Percentiles rank a stretch among this genome's conserved stretches.
Conservation (phyloP, 2,888 invertebrate species). For the Cantharis lateralis region DNA sequence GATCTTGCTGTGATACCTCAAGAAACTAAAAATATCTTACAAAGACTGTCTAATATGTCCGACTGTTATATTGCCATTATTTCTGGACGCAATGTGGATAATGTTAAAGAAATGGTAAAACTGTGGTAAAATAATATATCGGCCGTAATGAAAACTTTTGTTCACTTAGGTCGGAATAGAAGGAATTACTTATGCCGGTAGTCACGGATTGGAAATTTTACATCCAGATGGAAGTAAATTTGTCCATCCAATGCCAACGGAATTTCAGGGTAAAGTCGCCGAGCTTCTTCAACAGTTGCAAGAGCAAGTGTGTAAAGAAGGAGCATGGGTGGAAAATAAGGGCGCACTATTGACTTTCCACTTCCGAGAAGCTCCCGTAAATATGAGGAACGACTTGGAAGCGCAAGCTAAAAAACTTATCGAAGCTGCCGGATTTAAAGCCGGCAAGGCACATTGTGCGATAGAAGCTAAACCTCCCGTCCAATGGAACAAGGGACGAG, state of each 20-base stretch:
- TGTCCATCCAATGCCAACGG: constrained; percentile 88
- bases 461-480: constrained; percentile 91
- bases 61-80: constrained; percentile 88
- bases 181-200: constrained; percentile 88
- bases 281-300: constrained; percentile 78
- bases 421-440: constrained; percentile 75
- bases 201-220: constrained; percentile 85
- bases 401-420: constrained; percentile 76
- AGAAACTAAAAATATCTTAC: constrained; percentile 83
- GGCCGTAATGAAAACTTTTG: constrained; percentile 16
- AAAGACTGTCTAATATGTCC: constrained; percentile 80
- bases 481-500: constrained; percentile 89
- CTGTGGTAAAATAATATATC: not conserved
- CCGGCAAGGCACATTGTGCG: constrained; percentile 82
- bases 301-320: constrained; percentile 83
- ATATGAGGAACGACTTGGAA: constrained; percentile 69
- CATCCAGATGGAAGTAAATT: constrained; percentile 91
- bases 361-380: constrained; percentile 79
- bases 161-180: constrained; percentile 75
- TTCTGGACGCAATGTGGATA: constrained; percentile 84
- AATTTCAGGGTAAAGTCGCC: constrained; percentile 79
- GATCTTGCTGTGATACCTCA: constrained; percentile 84
- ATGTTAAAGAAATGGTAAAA: constrained; percentile 83
- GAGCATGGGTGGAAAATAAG: constrained; percentile 92
- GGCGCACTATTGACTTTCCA: constrained; percentile 86